A percentile compares a stretch with the other conserved stretches of the same genome.
phyloP scores from a whole-genome alignment of 2,797 vertebrate genomes.

The Pogoniulus pusillus region DNA sequence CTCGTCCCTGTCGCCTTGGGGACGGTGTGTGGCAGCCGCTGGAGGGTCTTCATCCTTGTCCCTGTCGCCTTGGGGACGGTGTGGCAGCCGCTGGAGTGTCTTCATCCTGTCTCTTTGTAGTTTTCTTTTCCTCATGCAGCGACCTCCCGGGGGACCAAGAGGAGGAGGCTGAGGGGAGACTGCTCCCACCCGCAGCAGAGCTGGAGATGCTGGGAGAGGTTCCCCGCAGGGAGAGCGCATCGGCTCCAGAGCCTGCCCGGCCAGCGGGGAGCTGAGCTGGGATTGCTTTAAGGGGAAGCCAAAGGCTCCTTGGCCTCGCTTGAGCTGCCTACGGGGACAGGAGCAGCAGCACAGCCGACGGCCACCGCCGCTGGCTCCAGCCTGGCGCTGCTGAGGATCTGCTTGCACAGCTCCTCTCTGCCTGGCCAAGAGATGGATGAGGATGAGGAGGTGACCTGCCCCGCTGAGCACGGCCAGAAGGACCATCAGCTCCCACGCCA shows the following conservation, averaged over 20 bases:
- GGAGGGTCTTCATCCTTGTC: constrained; percentile 9
- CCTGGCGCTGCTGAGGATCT: neutral
- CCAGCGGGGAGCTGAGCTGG: neutral
- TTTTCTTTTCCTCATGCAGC: neutral
- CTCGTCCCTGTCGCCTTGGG: neutral
- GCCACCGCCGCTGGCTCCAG: neutral
- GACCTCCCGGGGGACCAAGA: neutral
- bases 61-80: neutral
- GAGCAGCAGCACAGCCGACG: neutral
- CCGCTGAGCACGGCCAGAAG: neutral
- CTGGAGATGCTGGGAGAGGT: neutral
- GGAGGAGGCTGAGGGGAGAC: neutral
- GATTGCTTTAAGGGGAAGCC: neutral
- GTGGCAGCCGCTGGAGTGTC: neutral
- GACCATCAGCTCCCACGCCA: accelerated
- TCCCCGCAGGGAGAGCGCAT: neutral
- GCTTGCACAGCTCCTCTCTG: too few species aligned
- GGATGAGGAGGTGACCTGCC: neutral
- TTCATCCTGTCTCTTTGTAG: constrained; percentile 5
- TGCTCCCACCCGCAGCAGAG: neutral
- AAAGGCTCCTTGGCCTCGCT: neutral
- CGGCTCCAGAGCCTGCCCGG: accelerated
- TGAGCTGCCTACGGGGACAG: neutral
- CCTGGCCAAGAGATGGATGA: neutral
- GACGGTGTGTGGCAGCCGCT: neutral